Conservation (phyloP, 2,113 vertebrate species). For the Actenoides hombroni region DNA sequence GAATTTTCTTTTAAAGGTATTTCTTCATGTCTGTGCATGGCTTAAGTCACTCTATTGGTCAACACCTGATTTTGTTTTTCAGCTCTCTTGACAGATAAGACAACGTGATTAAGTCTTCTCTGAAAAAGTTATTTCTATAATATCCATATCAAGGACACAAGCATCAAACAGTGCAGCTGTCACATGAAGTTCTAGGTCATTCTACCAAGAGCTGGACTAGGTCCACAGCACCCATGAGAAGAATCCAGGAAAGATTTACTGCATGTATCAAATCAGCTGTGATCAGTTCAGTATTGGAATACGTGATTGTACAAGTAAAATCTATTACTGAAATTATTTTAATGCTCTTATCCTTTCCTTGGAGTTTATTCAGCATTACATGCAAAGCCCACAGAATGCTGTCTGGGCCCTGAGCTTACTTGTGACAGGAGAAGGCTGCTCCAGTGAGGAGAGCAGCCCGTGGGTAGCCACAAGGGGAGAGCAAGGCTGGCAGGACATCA, state of each 20-base stretch:
- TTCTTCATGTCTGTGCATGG: neutral
- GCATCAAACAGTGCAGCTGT: neutral
- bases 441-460: fast-evolving
- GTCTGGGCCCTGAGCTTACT: neutral
- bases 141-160: neutral
- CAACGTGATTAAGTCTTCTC: neutral
- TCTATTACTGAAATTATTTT: neutral
- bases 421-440: neutral
- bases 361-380: neutral
- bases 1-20: neutral
- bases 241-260: neutral
- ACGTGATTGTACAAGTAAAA: neutral
- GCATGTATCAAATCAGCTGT: neutral
- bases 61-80: neutral
- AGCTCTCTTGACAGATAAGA: neutral
- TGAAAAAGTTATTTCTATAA: neutral
- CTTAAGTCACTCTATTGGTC: neutral
- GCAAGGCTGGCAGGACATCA: neutral
- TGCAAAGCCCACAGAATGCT: neutral
- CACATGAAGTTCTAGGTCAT: neutral
- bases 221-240: neutral
- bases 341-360: neutral
- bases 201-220: neutral
- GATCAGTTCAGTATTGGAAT: neutral
- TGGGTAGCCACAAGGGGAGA: fast-evolving